Percentiles rank a stretch among this genome's conserved stretches.
Evolutionary conservation across 2,888 invertebrate genomes (phyloP).

Genomic region (Hoplodrina blanda): DNA sequence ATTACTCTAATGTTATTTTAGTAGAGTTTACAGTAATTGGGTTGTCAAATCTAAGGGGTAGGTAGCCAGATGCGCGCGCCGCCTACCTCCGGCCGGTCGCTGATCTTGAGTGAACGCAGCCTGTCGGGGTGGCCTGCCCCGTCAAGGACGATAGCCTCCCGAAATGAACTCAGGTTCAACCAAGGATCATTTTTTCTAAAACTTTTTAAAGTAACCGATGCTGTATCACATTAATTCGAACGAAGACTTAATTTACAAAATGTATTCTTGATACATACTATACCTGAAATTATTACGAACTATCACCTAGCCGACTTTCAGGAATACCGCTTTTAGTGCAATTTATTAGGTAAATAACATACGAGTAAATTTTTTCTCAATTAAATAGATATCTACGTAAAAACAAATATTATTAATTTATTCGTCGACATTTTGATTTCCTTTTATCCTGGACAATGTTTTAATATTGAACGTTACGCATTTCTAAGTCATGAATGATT

Average conservation of each 20-base stretch:
- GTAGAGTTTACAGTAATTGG: no score
- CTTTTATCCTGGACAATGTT: neutral
- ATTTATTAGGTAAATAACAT: neutral
- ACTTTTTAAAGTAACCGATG: conserved; percentile 11
- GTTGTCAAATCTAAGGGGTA: no score
- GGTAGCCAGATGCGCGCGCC: conserved; percentile 32
- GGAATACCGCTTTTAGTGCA: neutral
- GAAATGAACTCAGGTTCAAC: conserved; percentile 67
- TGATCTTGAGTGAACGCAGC: conserved; percentile 56
- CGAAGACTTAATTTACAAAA: no score
- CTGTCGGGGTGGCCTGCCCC: conserved; percentile 53
- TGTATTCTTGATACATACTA: neutral
- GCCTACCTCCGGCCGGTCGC: conserved; percentile 55
- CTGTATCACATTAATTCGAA: neutral
- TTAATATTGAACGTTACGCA: no score
- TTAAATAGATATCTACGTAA: no score
- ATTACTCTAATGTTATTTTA: neutral
- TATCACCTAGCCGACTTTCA: neutral
- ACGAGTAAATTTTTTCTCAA: no score
- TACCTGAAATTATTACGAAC: neutral
- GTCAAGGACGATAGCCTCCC: conserved; percentile 66
- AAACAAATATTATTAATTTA: neutral
- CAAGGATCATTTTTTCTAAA: conserved; percentile 56
- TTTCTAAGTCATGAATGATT: no score
- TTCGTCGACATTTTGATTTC: conserved; percentile 3